phyloP scores from a whole-genome alignment of 2,797 vertebrate genomes.

The Hybognathus amarus region DNA sequence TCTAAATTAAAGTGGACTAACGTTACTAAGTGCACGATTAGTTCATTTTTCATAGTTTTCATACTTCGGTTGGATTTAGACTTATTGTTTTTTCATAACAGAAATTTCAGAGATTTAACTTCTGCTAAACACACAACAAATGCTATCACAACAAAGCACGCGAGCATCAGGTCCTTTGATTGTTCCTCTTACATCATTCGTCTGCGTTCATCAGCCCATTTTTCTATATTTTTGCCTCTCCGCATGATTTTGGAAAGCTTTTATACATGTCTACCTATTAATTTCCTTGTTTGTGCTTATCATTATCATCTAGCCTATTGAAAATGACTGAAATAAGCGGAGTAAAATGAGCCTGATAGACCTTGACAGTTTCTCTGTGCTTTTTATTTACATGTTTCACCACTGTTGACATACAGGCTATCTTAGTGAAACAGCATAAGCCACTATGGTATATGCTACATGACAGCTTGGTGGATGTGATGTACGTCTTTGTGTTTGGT shows the following conservation, averaged over 20 bases:
- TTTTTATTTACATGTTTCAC: slow-evolving; percentile 46
- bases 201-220: not conserved
- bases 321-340: not conserved
- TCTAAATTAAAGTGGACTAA: not conserved
- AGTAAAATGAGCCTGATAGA: slow-evolving; percentile 4
- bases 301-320: not conserved
- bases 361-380: slow-evolving; percentile 16
- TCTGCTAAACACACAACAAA: not conserved
- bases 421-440: slow-evolving; percentile 39
- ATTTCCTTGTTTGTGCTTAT: not conserved
- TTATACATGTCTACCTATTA: not conserved
- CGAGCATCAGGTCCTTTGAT: not conserved
- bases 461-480: slow-evolving; percentile 33
- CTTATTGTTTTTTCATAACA: not conserved
- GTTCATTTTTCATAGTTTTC: not conserved
- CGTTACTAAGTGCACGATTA: not conserved
- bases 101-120: not conserved
- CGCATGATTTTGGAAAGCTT: not conserved
- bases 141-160: not conserved
- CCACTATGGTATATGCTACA: slow-evolving; percentile 18
- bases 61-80: not conserved
- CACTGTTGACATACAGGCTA: slow-evolving; percentile 43
- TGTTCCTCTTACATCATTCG: not conserved
- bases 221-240: not conserved
- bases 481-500: slow-evolving; percentile 13